Percentiles rank a stretch among this genome's conserved stretches.
These are phyloP conservation scores for Sebastes schlegelii DNA, from an alignment of 2,113 vertebrate genomes.

Conservation along the genomic window DNA sequence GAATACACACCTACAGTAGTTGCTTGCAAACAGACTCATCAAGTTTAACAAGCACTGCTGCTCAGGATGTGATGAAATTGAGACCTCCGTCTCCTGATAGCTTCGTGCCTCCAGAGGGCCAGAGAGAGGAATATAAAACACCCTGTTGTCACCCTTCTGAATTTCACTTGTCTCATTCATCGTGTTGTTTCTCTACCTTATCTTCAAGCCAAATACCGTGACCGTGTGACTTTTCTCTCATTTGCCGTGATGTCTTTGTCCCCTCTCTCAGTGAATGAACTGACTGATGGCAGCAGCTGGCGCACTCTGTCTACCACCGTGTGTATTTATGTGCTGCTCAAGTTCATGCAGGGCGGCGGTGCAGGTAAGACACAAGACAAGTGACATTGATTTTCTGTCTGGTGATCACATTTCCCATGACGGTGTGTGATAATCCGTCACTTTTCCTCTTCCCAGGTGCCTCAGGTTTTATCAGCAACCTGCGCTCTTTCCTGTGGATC, in stretches of 20 bases:
- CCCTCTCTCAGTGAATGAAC: conserved; percentile 86
- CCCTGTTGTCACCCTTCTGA: neutral
- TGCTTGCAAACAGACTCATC: neutral
- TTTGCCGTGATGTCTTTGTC: neutral
- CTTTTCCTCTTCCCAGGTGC: conserved; percentile 72
- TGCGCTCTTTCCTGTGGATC: conserved; percentile 96
- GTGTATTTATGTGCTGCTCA: conserved; percentile 89
- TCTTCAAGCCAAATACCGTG: neutral
- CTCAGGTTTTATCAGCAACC: conserved; percentile 92
- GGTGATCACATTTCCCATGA: neutral
- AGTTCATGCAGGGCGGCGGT: conserved; percentile 95
- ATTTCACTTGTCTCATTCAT: neutral
- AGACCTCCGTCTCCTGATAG: neutral
- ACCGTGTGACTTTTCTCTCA: neutral
- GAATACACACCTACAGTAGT: neutral
- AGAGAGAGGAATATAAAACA: neutral
- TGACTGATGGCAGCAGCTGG: conserved; percentile 88
- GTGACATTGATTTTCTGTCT: neutral
- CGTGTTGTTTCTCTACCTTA: neutral
- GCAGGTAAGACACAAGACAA: conserved; percentile 83
- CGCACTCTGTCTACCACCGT: conserved; percentile 86
- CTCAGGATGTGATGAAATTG: neutral
- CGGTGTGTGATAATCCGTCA: neutral
- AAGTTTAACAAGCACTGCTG: neutral
- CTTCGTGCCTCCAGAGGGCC: neutral